Percentiles rank a stretch among this genome's conserved stretches.
Conservation (phyloP, 2,797 vertebrate genomes). For the Dermochelys coriacea region DNA sequence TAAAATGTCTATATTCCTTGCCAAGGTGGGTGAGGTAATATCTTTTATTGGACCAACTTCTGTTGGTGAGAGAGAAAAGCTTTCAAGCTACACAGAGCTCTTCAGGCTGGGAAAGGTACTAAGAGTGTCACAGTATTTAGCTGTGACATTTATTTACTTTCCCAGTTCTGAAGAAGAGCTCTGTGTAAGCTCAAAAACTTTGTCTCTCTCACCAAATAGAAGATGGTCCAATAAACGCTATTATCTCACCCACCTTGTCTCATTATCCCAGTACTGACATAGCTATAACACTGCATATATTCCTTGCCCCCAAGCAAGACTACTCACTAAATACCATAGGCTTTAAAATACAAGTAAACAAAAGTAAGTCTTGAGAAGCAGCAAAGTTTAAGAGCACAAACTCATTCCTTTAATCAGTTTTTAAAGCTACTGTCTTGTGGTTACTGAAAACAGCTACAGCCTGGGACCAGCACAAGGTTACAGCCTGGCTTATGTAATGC, state of each 20-base stretch:
- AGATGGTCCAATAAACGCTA: background rate
- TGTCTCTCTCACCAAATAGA: background rate
- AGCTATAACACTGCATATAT: background rate
- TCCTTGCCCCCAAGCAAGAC: constrained; percentile 39
- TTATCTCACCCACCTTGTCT: background rate
- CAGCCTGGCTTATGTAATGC: constrained; percentile 41
- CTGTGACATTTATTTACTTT: background rate
- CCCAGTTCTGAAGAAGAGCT: background rate
- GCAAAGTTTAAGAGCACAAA: constrained; percentile 24
- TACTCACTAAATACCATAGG: background rate
- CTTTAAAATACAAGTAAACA: constrained; percentile 42
- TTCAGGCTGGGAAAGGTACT: background rate
- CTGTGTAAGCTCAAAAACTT: background rate
- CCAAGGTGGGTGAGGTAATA: background rate
- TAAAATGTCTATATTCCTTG: constrained; percentile 13
- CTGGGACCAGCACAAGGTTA: constrained; percentile 32
- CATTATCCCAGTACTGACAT: background rate
- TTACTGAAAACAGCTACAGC: constrained; percentile 58
- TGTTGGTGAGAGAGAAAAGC: background rate
- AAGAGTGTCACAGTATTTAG: background rate
- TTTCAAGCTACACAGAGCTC: background rate
- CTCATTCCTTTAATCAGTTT: constrained; percentile 56
- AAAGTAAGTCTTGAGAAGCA: constrained; percentile 52
- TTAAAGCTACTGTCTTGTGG: constrained; percentile 56
- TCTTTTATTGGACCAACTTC: background rate